Evolutionary conservation across 2,113 vertebrate genomes (phyloP).

Genomic region (Artemisiospiza belli): DNA sequence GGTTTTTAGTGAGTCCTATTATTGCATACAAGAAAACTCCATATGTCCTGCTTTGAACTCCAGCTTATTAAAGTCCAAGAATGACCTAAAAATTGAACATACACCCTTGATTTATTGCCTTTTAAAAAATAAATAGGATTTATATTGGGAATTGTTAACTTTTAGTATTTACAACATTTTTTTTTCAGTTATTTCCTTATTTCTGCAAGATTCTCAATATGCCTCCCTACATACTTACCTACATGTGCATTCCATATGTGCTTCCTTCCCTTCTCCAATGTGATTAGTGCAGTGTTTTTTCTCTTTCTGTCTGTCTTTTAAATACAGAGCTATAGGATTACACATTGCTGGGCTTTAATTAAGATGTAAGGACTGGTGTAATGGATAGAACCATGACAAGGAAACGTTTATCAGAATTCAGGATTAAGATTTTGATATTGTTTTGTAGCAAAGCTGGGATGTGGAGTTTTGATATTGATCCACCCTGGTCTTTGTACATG

Average conservation of each 20-base stretch:
- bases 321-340: not conserved
- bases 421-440: not conserved
- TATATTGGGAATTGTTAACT: not conserved
- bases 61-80: not conserved
- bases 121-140: not conserved
- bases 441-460: not conserved
- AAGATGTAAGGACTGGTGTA: not conserved
- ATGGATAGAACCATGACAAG: not conserved
- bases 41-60: not conserved
- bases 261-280: not conserved
- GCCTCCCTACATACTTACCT: not conserved
- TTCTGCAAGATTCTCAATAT: not conserved
- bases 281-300: not conserved
- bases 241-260: conserved; percentile 59
- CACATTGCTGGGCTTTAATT: not conserved
- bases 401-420: not conserved
- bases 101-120: not conserved
- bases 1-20: not conserved
- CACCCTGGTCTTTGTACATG: not conserved
- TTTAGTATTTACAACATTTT: not conserved
- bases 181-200: not conserved
- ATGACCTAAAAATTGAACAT: not conserved
- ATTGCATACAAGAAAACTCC: not conserved
- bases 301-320: not conserved
- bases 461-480: not conserved